Base-by-base conservation (phyloP, 2,888 invertebrate species). In the Coelinius sp. region DNA sequence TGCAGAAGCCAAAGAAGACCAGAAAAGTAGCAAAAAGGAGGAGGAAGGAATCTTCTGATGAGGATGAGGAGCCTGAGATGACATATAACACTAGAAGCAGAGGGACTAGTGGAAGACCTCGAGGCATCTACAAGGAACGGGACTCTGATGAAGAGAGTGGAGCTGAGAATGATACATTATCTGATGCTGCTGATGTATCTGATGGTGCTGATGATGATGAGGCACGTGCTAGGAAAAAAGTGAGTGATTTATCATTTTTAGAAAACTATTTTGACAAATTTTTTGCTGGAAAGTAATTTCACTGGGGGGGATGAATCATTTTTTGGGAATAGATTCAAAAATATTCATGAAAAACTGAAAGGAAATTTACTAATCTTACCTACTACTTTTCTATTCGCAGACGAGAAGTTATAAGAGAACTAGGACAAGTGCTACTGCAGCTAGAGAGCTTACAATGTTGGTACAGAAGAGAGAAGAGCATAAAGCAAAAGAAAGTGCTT, bases 81-180 rank as follows among this genome's bases (percentile, higher is more conserved):
- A 79, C 65, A 24, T 84, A 85, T 59, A 83, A 84, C 49, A 84
- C 83, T 0, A 75, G 85, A 68, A 83, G 82, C 65, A 78, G 77
- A 49, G 63, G 74, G 0, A 76, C 68, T 14, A 73, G 64, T 14
- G 4, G 20, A 7, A 69, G 59, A 56, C 1, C 31, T 56, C 5
- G 56, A 27, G 56, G 56, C 14, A 56, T 56, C 8, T 56, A 56
- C 56, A 31, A 31, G 10, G 69, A 70, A 6, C 41, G 49, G 4
- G 63, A 38, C n/a, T 67, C 38, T 0, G 62, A 35, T 10, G 64
- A 63, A 14, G 69, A 72, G 2, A 67, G 78, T 10, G 56, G 25
- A 7, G 64, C 62, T 2, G 67, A n/a, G n/a, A n/a, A 71, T 5
- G 38, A 56, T 10, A 38, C 53, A 27, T 27, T 14, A 7, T 24